phyloP scores from a whole-genome alignment of 2,888 invertebrate species.

The Helicoverpa assulta region DNA sequence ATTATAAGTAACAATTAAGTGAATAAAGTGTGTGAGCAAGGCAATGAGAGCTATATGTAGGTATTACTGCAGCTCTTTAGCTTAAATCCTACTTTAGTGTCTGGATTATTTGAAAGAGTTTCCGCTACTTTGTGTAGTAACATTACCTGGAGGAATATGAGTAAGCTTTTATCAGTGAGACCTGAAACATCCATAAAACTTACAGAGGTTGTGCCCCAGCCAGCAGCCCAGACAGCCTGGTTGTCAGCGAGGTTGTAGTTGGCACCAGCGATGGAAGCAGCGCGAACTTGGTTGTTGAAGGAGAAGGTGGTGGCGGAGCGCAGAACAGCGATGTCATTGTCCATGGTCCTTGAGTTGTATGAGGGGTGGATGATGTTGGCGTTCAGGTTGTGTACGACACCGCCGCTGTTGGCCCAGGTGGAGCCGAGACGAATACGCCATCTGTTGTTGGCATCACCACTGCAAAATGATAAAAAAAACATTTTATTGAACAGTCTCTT shows the following conservation, averaged over 20 bases:
- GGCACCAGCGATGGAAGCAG: conserved; percentile 65
- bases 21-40: no score
- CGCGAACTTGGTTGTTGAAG: conserved; percentile 37
- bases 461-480: conserved; percentile 1
- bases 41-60: no score
- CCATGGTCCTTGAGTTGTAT: neutral
- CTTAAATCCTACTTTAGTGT: no score
- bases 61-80: no score
- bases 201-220: conserved; percentile 72
- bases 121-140: no score
- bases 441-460: conserved; percentile 39
- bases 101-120: no score
- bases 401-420: conserved; percentile 65
- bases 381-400: conserved; percentile 10
- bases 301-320: conserved; percentile 21
- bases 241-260: conserved; percentile 70
- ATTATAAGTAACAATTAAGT: no score
- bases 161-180: no score
- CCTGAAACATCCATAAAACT: conserved; percentile 34
- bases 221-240: conserved; percentile 70
- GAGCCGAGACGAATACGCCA: conserved; percentile 69
- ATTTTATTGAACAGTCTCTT: neutral
- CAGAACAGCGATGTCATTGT: conserved; percentile 3
- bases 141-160: no score
- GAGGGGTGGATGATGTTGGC: neutral